Conservation (phyloP, 2,888 invertebrate genomes). For the Tetheella fluctuosa region DNA sequence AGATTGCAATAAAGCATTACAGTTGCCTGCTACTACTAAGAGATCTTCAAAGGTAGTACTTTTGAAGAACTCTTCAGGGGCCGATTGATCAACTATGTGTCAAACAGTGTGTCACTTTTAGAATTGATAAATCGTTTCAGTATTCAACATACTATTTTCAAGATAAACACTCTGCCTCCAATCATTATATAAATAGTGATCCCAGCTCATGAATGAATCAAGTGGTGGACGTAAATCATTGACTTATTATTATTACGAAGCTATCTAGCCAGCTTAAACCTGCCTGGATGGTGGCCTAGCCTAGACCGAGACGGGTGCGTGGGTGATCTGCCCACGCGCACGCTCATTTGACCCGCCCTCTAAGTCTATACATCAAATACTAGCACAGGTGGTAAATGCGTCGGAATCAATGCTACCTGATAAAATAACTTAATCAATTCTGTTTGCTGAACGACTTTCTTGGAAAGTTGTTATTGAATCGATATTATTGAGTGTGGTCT, state of each 20-base stretch:
- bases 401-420: conserved; percentile 14
- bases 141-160: not conserved
- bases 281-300: conserved; percentile 6
- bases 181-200: conserved; percentile 9
- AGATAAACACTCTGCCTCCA: not conserved
- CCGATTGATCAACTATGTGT: not conserved
- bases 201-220: conserved; percentile 11
- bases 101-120: not conserved
- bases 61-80: not conserved
- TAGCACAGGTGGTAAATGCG: conserved; percentile 35
- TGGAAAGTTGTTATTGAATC: conserved; percentile 11
- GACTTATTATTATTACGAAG: conserved; percentile 10
- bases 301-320: conserved; percentile 7
- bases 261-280: not conserved
- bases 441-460: conserved; percentile 10
- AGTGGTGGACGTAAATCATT: conserved; percentile 13
- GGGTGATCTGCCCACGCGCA: conserved; percentile 2
- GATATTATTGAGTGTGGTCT: not conserved
- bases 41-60: too few species aligned
- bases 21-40: too few species aligned
- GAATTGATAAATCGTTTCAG: conserved; percentile 2
- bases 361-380: conserved; percentile 32
- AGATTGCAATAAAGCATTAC: too few species aligned
- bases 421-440: conserved; percentile 3
- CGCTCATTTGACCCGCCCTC: conserved; percentile 14